These are phyloP conservation scores for Papilio glaucus DNA, from an alignment of 1,140 invertebrate genomes.

Conservation along the genomic window DNA sequence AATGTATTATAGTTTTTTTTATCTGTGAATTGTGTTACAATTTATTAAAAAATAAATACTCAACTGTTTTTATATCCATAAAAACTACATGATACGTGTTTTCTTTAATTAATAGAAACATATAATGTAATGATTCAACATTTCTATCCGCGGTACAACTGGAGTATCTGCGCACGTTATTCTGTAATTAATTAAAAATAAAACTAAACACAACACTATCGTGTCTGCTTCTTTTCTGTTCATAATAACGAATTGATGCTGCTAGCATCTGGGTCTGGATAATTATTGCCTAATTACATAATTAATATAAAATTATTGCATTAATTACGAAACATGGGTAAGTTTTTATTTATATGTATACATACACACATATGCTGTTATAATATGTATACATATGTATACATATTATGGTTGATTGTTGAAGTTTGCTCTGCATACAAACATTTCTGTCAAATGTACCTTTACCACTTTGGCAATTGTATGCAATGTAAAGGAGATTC, in stretches of 20 bases:
- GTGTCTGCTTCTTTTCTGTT: not conserved
- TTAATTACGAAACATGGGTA: no score
- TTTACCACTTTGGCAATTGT: not conserved
- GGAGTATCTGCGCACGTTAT: conserved; percentile 2
- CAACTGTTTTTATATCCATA: no score
- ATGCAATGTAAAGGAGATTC: not conserved
- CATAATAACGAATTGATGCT: not conserved
- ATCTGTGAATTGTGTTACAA: no score
- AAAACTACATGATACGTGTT: not conserved
- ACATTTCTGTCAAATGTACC: no score
- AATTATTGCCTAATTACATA: not conserved
- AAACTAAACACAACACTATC: conserved; percentile 1
- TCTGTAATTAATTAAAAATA: conserved; percentile 19
- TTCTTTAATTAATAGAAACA: not conserved
- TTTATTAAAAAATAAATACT: no score
- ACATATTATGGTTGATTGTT: no score
- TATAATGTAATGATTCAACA: not conserved
- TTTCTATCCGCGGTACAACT: not conserved
- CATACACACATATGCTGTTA: no score
- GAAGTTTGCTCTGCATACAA: no score
- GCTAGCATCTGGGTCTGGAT: not conserved
- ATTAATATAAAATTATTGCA: no score
- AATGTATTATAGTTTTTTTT: no score
- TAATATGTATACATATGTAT: no score
- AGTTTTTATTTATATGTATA: no score